Base-by-base conservation (phyloP, 2,113 vertebrate species). In the Hypomesus transpacificus region DNA sequence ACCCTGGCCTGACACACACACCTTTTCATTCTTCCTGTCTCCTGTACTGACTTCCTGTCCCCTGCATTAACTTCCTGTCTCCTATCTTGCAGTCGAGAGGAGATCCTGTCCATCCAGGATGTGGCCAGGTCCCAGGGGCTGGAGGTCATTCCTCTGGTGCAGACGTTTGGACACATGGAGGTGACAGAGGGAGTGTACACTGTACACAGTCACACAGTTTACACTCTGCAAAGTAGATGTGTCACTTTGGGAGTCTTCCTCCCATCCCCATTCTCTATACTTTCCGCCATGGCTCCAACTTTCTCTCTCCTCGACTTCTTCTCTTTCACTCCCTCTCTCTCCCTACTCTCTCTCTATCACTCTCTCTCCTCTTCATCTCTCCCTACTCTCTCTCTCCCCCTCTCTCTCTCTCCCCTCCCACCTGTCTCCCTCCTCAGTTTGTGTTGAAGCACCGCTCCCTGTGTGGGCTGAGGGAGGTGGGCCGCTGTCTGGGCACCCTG, bases 141-240 rank as follows among this genome's bases (percentile, higher is more conserved):
- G 70, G 95, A 98, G 58, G 90, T 96, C 58, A 90, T 98, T 75
- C 97, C 97, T 0, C 86, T 99, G 54, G 92, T 98, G 72, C 97
- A 99, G 90, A 97, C 93, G 0, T 98, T 96, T 61, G 97, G 97
- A 71, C 97, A 99, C 88, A 94, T 98, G 94, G 96, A 98, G 93
- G 97, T 98, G 80, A 93, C 92, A 21, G 50, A 24, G 11, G 52
- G 20, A 16, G 5, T 20, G 4, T 17, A 39, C 2, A 46, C 14
- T 52, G 21, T 17, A 39, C 4, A 46, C 14, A 24, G 21, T 20
- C 6, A 60, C n/a, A 60, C n/a, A 60, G n/a, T 21, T 14, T 18
- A 9, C 20, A 60, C 20, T 34, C 7, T 34, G 4, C 31, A 34
- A 34, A 0, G 24, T 26, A 17, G 6, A 20, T 57, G 5, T 57